Evolutionary conservation across 92 coral and sea anemone species (phyloP).

Genomic region (Ricordea florida): DNA sequence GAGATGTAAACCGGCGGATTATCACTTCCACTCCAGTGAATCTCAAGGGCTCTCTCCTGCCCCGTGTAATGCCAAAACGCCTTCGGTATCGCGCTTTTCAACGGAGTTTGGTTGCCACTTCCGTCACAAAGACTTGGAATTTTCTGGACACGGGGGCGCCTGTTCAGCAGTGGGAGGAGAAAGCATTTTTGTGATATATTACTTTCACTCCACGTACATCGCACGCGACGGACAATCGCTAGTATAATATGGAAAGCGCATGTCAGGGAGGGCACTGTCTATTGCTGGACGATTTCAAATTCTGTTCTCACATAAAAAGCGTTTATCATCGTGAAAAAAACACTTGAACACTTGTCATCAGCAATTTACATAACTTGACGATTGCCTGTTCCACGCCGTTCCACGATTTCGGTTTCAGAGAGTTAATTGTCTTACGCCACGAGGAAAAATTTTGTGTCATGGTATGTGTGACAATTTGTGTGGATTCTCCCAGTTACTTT

Average conservation of each 20-base stretch:
- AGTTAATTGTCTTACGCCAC: slow-evolving; percentile 11
- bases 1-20: slow-evolving; percentile 25
- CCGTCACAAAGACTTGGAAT: slow-evolving; percentile 49
- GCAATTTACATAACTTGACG: slow-evolving; percentile 29
- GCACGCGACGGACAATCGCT: slow-evolving; percentile 41
- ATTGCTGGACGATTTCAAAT: slow-evolving; percentile 19
- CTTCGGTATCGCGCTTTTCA: slow-evolving; percentile 35
- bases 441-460: slow-evolving; percentile 9
- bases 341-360: slow-evolving; percentile 29
- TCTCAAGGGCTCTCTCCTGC: slow-evolving; percentile 20
- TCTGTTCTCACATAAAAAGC: not conserved
- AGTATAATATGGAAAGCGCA: no score
- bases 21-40: slow-evolving; percentile 34
- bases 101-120: slow-evolving; percentile 38
- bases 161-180: slow-evolving; percentile 12
- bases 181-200: slow-evolving; percentile 1
- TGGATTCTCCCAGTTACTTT: slow-evolving; percentile 5
- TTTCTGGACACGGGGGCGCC: slow-evolving; percentile 42
- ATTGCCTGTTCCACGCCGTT: not conserved
- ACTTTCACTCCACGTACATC: not conserved
- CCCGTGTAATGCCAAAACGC: slow-evolving; percentile 28
- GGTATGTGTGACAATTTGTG: not conserved
- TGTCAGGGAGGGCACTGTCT: slow-evolving; percentile 29
- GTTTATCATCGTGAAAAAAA: slow-evolving; percentile 10
- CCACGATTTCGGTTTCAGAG: not conserved